Evolutionary conservation across 2,113 vertebrate genomes (phyloP).

Genomic region (Pseudorhombus dupliciocellatus): DNA sequence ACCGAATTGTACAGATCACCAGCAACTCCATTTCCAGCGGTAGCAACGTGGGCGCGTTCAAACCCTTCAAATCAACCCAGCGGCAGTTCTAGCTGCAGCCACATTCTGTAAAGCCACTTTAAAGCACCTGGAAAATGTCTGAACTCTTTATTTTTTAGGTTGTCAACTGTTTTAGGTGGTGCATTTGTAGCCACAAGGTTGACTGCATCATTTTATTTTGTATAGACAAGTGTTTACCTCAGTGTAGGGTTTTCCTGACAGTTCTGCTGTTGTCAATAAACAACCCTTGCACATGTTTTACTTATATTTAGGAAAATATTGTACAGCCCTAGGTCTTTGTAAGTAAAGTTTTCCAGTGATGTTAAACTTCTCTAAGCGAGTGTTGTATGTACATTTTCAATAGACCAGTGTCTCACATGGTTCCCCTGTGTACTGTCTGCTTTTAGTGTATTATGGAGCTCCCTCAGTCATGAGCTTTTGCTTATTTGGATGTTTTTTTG

Average conservation of each 20-base stretch:
- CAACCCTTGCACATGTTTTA: slow-evolving; percentile 65
- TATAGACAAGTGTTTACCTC: slow-evolving; percentile 72
- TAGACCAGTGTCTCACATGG: slow-evolving; percentile 38
- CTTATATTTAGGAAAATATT: slow-evolving; percentile 55
- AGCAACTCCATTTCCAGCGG: slow-evolving; percentile 88
- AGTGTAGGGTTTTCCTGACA: slow-evolving; percentile 62
- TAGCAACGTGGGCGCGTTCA: slow-evolving; percentile 91
- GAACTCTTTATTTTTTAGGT: slow-evolving; percentile 68
- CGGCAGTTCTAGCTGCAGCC: slow-evolving; percentile 85
- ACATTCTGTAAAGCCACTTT: slow-evolving; percentile 43
- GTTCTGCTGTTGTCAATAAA: slow-evolving; percentile 65
- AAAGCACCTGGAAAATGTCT: slow-evolving; percentile 54
- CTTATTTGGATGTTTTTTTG: slow-evolving; percentile 21
- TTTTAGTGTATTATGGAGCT: slow-evolving; percentile 45
- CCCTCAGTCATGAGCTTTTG: background rate
- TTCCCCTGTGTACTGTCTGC: slow-evolving; percentile 38
- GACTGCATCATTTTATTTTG: slow-evolving; percentile 66
- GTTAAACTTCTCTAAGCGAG: slow-evolving; percentile 39
- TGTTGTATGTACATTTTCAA: slow-evolving; percentile 61
- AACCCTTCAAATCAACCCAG: slow-evolving; percentile 92
- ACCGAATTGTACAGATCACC: slow-evolving; percentile 96
- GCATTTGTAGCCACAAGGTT: slow-evolving; percentile 68
- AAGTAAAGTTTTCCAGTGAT: slow-evolving; percentile 68
- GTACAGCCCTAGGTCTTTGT: slow-evolving; percentile 72
- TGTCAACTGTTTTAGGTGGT: slow-evolving; percentile 85